Base-by-base conservation (phyloP, 1,140 invertebrate species). In the Hypsibius dujardini region DNA sequence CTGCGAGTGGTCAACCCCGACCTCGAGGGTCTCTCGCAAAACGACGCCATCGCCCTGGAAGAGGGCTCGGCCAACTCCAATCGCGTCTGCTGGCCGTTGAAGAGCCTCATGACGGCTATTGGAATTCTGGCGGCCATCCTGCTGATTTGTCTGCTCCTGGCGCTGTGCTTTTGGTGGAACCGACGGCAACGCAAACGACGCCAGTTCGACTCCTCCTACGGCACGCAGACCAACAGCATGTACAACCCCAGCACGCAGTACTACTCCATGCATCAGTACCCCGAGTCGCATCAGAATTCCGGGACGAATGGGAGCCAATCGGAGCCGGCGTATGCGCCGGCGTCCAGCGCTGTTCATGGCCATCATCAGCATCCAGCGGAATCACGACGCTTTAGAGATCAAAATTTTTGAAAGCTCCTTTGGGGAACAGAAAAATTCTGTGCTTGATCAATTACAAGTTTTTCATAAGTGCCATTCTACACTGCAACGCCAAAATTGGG, bases 81-180 rank as follows among this genome's bases (percentile, higher is more conserved):
- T 28, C 12, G 42, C 12, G 42, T 67, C 12, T 67, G 62, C 42
- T 67, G 62, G 62, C 62, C 62, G 12, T 67, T 67, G 62, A 67
- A 67, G 62, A 67, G 45, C 62, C 62, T 67, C 12, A 67, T 67
- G 62, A 67, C 62, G 12, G 62, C 62, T 42, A 67, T 67, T 42
- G 62, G 62, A 3, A 67, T 67, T 42, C 62, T 67, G 12, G 62
- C 62, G 12, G 62, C 62, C 42, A 67, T 67, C 62, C 45, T 67
- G 42, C 42, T 67, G 7, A 67, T 67, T 7, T 12, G 12, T 42
- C 42, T 67, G 42, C 12, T 67, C 62, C 62, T 67, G 12, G 62
- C 62, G 7, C 7, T 67, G 12, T 67, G 62, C 42, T 67, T 67
- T 42, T 67, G 62, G 62, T 67, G 62, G 62, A 67, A 67, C 62